Conservation (phyloP, 1,140 invertebrate species). For the Neodiprion fabricii region DNA sequence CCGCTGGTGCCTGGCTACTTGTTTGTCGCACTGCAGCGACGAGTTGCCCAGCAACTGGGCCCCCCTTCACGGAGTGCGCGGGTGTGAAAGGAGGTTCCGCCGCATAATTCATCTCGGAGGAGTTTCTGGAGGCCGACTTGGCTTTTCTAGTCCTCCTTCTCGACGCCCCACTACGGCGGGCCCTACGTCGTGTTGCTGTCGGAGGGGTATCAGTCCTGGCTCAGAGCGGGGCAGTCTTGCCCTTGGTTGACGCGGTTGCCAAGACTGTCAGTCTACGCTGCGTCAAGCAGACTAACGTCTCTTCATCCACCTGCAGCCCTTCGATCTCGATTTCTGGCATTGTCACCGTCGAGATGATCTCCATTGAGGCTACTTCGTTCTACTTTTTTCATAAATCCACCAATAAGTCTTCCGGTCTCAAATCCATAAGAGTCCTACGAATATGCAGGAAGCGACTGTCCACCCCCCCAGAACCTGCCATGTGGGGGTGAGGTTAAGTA, state of each 20-base stretch:
- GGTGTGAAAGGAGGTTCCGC: neutral
- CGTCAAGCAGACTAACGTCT: no score
- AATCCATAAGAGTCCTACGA: conserved; percentile 15
- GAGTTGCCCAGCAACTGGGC: neutral
- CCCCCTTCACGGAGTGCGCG: neutral
- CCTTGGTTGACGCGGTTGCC: neutral
- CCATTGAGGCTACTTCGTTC: no score
- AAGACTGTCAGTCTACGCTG: no score
- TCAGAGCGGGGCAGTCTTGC: neutral
- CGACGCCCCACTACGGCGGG: neutral
- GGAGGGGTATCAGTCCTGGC: neutral
- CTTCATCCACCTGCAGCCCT: neutral
- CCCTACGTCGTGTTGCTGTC: neutral
- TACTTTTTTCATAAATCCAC: no score
- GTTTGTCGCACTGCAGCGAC: neutral
- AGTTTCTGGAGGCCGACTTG: neutral
- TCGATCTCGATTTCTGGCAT: neutral
- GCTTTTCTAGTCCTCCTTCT: conserved; percentile 12
- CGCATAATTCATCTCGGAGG: no score
- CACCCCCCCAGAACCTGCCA: conserved; percentile 3
- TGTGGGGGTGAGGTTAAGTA: conserved; percentile 13
- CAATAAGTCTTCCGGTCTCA: neutral
- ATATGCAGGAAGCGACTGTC: conserved; percentile 15
- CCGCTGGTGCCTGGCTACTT: neutral
- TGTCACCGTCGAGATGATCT: neutral